Evolutionary conservation across 1,140 invertebrate species (phyloP), one percentile per base, ranked within the genome.

Genomic region (Cyclargus thomasi): DNA sequence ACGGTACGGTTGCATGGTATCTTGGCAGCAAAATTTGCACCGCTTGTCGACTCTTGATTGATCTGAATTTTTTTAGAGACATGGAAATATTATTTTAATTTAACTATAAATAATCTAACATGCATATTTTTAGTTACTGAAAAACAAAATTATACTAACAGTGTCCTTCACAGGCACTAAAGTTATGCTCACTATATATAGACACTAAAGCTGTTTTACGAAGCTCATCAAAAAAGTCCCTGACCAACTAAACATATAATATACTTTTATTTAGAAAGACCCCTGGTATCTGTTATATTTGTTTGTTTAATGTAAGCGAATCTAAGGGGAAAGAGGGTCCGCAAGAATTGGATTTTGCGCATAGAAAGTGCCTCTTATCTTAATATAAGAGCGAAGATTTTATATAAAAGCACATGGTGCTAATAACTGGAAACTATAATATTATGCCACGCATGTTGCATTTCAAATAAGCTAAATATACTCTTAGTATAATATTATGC

Each of bases 171-270:
- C 10, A 47, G 10, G 39, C 39, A 16, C 14, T 16, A 11, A 47
- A 14, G 39, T 14, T 47, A 47, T 39, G 11, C 14, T 47, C 39
- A 3, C 10, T n/a, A n/a, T n/a, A n/a, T n/a, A n/a, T n/a, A n/a
- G n/a, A n/a, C n/a, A n/a, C n/a, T n/a, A n/a, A n/a, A n/a, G n/a
- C n/a, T 47, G 10, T 47, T 47, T 47, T 47, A 47, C 11, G 11
- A 16, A 47, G 39, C 14, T 8, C 39, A 47, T 47, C 29, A 29
- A 47, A 47, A 47, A 47, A 47, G 55, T 20, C 55, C 55, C 55
- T 20, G 55, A 59, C 55, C 55, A 10, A 59, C 18, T 22, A 20
- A 55, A 55, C 55, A 20, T 59, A 59, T 11, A 18, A 59, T 59
- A 59, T 59, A 21, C 20, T 20, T 20, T 20, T 59, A 59, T 59